phyloP scores from a whole-genome alignment of 1,140 invertebrate genomes.

The Lutraria rhynchaena region DNA sequence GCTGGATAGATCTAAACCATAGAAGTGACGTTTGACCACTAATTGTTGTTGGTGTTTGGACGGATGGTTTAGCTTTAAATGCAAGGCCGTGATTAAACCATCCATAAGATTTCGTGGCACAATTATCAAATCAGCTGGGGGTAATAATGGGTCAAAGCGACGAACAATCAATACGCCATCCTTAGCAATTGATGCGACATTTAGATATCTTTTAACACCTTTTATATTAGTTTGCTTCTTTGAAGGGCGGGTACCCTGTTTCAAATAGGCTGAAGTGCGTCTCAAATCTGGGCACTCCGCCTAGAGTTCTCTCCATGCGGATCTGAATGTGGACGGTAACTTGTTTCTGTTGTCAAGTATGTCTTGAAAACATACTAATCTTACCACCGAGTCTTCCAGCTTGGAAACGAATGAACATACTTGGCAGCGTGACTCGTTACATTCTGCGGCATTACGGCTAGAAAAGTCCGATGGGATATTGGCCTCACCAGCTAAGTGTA shows the following conservation, averaged over 20 bases:
- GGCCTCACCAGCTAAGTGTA: conserved; percentile 37
- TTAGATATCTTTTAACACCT: conserved; percentile 62
- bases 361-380: conserved; percentile 4
- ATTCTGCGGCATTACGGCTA: conserved; percentile 56
- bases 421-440: conserved; percentile 35
- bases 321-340: conserved; percentile 54
- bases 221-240: conserved; percentile 60
- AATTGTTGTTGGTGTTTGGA: conserved; percentile 56
- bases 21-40: conserved; percentile 57
- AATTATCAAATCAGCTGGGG: conserved; percentile 56
- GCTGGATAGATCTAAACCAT: conserved; percentile 62
- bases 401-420: conserved; percentile 47
- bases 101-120: conserved; percentile 60
- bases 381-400: conserved; percentile 30
- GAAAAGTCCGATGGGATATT: conserved; percentile 60
- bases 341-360: conserved; percentile 21
- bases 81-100: conserved; percentile 62
- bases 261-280: conserved; percentile 26
- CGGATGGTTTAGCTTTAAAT: conserved; percentile 65
- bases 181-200: conserved; percentile 45
- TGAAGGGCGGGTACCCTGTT: conserved; percentile 54
- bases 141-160: conserved; percentile 19
- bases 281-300: conserved; percentile 55
- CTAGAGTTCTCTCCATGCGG: conserved; percentile 57
- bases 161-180: conserved; percentile 60